These are phyloP conservation scores for Metaphire vulgaris DNA, from an alignment of 1,140 invertebrate genomes.

Conservation along the genomic window DNA sequence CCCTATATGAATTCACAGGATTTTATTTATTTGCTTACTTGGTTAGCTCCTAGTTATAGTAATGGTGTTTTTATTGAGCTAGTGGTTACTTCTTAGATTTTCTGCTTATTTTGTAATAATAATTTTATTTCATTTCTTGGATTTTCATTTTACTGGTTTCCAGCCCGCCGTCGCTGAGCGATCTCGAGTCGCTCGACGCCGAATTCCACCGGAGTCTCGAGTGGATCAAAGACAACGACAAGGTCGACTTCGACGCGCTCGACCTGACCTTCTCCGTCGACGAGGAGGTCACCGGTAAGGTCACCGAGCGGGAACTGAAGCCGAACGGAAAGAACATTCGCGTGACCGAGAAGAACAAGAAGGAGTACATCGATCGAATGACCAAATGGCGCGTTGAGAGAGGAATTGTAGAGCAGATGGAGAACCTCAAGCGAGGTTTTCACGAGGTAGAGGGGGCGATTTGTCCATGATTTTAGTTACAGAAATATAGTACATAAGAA, in stretches of 20 bases:
- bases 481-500: too few relatives aligned
- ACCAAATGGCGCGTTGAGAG: slow-evolving; percentile 87
- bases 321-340: slow-evolving; percentile 74
- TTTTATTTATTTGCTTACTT: too few relatives aligned
- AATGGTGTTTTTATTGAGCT: too few relatives aligned
- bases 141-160: too few relatives aligned
- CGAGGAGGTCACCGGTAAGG: slow-evolving; percentile 59
- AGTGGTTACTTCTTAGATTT: too few relatives aligned
- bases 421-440: slow-evolving; percentile 85
- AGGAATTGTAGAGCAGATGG: slow-evolving; percentile 87
- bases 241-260: slow-evolving; percentile 63
- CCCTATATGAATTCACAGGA: too few relatives aligned
- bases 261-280: slow-evolving; percentile 59
- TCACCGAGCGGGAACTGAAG: slow-evolving; percentile 78
- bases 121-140: too few relatives aligned
- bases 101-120: too few relatives aligned
- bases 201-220: slow-evolving; percentile 90
- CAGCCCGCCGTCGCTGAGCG: slow-evolving; percentile 77
- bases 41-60: too few relatives aligned
- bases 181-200: slow-evolving; percentile 82
- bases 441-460: slow-evolving; percentile 67
- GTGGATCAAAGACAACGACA: slow-evolving; percentile 88
- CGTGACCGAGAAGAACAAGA: slow-evolving; percentile 87
- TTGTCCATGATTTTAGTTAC: too few relatives aligned
- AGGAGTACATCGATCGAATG: slow-evolving; percentile 86